phyloP scores from a whole-genome alignment of 2,113 vertebrate genomes.

The Mesoclemmys tuberculata region DNA sequence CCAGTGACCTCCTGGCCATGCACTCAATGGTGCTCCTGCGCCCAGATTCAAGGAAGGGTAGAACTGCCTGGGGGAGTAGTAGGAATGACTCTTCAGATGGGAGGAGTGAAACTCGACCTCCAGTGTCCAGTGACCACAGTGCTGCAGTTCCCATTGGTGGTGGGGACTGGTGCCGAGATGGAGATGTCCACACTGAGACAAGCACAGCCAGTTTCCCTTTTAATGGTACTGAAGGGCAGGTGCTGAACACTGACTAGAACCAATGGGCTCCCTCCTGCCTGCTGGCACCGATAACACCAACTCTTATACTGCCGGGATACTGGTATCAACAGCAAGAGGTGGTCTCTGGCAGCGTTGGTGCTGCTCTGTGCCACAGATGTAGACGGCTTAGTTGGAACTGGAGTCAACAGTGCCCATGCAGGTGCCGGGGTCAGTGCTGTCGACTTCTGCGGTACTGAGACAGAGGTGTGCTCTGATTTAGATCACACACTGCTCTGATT shows the following conservation, averaged over 20 bases:
- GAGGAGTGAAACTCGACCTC: neutral
- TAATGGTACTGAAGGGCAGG: neutral
- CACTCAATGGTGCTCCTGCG: neutral
- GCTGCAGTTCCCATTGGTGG: neutral
- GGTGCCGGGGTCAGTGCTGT: neutral
- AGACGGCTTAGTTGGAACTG: neutral
- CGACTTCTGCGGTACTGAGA: neutral
- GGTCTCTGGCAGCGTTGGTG: neutral
- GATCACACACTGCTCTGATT: neutral
- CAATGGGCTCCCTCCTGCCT: neutral
- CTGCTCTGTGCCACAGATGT: neutral
- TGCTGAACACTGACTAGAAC: neutral
- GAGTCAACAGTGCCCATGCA: neutral
- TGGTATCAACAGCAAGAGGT: neutral
- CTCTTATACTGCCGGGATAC: neutral
- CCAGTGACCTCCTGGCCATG: neutral
- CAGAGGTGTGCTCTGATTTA: neutral
- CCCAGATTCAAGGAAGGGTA: neutral
- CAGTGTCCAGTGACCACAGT: neutral
- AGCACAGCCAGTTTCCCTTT: neutral
- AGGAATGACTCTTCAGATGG: neutral
- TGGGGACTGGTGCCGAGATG: neutral
- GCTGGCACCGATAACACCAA: neutral
- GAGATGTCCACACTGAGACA: neutral
- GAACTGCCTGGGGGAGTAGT: neutral